These are phyloP conservation scores for Meleagris gallopavo DNA, from an alignment of 2,113 vertebrate genomes.

Conservation along the genomic window DNA sequence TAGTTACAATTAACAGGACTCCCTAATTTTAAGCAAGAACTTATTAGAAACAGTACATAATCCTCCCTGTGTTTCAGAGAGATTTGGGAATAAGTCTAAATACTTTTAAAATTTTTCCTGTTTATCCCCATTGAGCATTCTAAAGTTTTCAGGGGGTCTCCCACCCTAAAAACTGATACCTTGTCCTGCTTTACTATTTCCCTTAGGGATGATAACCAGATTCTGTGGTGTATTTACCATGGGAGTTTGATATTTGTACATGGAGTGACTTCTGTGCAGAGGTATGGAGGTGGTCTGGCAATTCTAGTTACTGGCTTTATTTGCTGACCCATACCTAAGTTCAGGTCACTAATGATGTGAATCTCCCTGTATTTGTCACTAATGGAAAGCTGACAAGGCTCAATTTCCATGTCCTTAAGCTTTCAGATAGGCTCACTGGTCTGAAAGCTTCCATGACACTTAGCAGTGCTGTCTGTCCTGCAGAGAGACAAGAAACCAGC, in stretches of 20 bases:
- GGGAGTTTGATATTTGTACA: constrained; percentile 64
- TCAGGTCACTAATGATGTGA: not conserved
- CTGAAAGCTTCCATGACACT: not conserved
- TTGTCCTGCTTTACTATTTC: constrained; percentile 65
- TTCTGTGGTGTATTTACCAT: constrained; percentile 72
- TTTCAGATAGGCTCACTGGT: not conserved
- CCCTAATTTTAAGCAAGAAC: constrained; percentile 14
- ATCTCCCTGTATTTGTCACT: not conserved
- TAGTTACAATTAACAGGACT: not conserved
- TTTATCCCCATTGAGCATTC: not conserved
- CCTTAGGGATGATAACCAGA: constrained; percentile 65
- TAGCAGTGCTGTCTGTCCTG: not conserved
- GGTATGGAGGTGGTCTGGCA: constrained; percentile 65
- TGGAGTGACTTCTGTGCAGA: constrained; percentile 60
- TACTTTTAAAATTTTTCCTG: not conserved
- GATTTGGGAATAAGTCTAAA: not conserved
- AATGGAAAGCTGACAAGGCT: not conserved
- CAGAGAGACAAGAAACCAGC: not conserved
- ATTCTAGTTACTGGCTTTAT: constrained; percentile 37
- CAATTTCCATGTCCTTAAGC: not conserved
- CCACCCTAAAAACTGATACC: constrained; percentile 34
- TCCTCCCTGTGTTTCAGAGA: not conserved
- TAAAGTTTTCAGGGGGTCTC: constrained; percentile 9
- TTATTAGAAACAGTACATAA: not conserved
- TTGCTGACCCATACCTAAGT: constrained; percentile 63